phyloP scores from a whole-genome alignment of 2,888 invertebrate species.

The Nasonovia ribisnigri region DNA sequence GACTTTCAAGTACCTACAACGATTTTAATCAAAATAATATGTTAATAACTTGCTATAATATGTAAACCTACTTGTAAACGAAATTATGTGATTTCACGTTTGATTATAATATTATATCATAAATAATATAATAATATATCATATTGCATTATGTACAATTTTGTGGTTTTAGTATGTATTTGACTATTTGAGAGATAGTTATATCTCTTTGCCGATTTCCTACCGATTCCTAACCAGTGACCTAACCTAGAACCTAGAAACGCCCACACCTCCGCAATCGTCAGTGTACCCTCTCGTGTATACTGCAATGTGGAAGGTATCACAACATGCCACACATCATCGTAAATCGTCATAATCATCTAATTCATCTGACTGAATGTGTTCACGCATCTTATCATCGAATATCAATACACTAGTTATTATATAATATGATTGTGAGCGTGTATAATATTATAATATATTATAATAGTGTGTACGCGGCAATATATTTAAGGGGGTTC shows the following conservation, averaged over 20 bases:
- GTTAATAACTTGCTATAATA: constrained; percentile 43
- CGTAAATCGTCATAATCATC: background rate
- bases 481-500: constrained; percentile 19
- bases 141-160: background rate
- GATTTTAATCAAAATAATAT: background rate
- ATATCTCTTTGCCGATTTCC: background rate
- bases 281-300: background rate
- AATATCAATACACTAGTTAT: background rate
- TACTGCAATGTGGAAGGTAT: background rate
- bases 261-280: background rate
- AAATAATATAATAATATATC: constrained; percentile 11
- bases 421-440: background rate
- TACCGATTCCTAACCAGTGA: background rate
- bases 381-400: background rate
- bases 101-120: constrained; percentile 21
- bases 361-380: background rate
- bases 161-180: background rate
- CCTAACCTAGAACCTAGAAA: background rate
- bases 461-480: background rate
- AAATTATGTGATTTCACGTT: constrained; percentile 26
- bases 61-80: background rate
- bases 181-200: background rate
- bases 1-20: background rate
- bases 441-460: background rate
- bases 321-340: background rate